Evolutionary conservation across 2,113 vertebrate species (phyloP).

Genomic region (Tetraodon nigroviridis): DNA sequence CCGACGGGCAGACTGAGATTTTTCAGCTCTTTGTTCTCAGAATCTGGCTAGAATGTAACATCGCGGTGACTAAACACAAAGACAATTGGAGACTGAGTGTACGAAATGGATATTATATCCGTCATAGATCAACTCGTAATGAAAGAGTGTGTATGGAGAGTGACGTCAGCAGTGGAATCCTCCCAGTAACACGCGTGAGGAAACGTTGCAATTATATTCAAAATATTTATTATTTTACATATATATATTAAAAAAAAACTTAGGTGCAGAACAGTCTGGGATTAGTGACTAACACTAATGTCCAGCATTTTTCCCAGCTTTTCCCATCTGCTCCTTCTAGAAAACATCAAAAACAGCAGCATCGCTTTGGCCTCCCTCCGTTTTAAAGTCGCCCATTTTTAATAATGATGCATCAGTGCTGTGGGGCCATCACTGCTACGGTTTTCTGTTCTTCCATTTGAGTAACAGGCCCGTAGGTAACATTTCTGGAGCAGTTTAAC

Average conservation of each 20-base stretch:
- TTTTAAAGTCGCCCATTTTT: too few relatives aligned
- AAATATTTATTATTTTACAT: neutral
- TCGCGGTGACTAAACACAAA: neutral
- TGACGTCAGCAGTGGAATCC: neutral
- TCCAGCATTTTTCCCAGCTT: neutral
- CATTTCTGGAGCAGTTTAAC: too few relatives aligned
- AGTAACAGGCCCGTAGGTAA: too few relatives aligned
- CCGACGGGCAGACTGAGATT: constrained; percentile 40
- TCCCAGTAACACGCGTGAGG: neutral
- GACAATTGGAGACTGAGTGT: neutral
- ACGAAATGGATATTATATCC: neutral
- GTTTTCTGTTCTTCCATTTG: too few relatives aligned
- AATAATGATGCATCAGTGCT: too few relatives aligned
- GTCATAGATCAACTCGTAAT: neutral
- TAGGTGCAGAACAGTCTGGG: neutral
- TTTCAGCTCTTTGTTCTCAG: neutral
- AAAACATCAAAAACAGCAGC: constrained; percentile 41
- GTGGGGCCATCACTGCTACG: too few relatives aligned
- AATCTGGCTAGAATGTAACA: neutral
- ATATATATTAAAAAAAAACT: neutral
- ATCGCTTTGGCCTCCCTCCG: constrained; percentile 35
- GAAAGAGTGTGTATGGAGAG: too few relatives aligned
- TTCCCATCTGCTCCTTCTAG: constrained; percentile 10
- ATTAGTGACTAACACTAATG: neutral
- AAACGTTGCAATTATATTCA: neutral